Evolutionary conservation across 2,113 vertebrate genomes (phyloP).

Genomic region (Pithys albifrons): DNA sequence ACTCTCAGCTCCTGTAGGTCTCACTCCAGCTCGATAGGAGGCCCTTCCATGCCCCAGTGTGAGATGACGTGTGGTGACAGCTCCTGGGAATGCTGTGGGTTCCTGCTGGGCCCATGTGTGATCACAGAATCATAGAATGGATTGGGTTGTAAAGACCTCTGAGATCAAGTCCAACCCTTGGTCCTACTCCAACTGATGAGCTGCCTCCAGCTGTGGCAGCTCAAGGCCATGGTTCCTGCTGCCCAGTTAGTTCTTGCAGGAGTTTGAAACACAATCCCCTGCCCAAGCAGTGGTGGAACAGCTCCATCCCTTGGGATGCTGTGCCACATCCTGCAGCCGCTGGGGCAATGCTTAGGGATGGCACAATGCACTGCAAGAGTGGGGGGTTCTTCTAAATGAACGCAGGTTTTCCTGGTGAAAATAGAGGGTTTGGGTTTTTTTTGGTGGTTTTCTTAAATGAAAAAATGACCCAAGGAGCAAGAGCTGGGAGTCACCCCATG

Average conservation of each 20-base stretch:
- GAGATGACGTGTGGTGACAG: neutral
- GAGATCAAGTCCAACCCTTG: no score
- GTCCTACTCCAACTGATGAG: neutral
- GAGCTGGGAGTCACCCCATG: neutral
- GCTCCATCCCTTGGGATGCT: accelerated
- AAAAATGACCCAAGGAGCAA: neutral
- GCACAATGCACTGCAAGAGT: neutral
- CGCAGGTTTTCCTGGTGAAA: neutral
- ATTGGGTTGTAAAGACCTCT: no score
- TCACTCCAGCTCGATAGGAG: accelerated
- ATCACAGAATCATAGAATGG: no score
- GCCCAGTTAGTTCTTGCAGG: neutral
- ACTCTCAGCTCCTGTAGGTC: neutral
- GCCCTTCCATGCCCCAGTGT: accelerated
- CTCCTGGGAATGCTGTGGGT: neutral
- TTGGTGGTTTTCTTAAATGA: neutral
- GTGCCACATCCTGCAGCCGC: neutral
- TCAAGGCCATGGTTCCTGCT: neutral
- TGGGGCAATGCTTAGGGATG: neutral
- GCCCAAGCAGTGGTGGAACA: neutral
- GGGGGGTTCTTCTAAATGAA: neutral
- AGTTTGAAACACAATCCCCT: neutral
- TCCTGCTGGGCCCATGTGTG: no score
- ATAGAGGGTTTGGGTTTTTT: neutral
- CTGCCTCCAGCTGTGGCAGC: neutral